A percentile compares a stretch with the other conserved stretches of the same genome.
These are phyloP conservation scores for Lampris megalopsis DNA, from an alignment of 2,113 vertebrate species.

Conservation along the genomic window DNA sequence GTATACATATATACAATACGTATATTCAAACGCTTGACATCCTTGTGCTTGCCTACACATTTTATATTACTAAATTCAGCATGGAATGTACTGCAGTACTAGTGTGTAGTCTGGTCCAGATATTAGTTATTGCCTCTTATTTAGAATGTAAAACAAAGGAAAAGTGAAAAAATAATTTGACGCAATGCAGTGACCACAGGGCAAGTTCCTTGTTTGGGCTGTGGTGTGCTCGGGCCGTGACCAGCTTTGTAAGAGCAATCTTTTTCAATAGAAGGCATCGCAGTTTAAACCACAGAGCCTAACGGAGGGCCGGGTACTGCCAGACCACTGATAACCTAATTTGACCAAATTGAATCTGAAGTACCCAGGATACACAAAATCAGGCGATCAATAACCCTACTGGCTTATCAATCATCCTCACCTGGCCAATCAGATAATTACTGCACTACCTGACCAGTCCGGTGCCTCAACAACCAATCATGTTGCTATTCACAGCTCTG, in stretches of 20 bases:
- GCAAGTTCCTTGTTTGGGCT: conserved; percentile 9
- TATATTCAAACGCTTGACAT: too few relatives aligned
- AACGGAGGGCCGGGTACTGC: not conserved
- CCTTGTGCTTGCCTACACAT: not conserved
- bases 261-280: not conserved
- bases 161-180: conserved; percentile 3
- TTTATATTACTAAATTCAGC: conserved; percentile 6
- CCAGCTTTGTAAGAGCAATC: not conserved
- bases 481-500: conserved; percentile 24
- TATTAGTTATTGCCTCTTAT: conserved; percentile 6
- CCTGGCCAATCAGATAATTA: conserved; percentile 49
- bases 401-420: conserved; percentile 48
- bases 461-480: conserved; percentile 56
- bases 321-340: conserved; percentile 18
- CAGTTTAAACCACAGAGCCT: conserved; percentile 8
- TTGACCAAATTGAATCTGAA: conserved; percentile 31
- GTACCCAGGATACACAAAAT: conserved; percentile 18
- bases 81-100: conserved; percentile 2
- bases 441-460: conserved; percentile 29
- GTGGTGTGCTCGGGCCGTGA: not conserved
- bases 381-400: conserved; percentile 31
- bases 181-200: conserved; percentile 1
- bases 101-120: conserved; percentile 14
- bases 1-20: too few relatives aligned
- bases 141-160: not conserved